Evolutionary conservation across 2,888 invertebrate species (phyloP).

Genomic region (Mantis religiosa): DNA sequence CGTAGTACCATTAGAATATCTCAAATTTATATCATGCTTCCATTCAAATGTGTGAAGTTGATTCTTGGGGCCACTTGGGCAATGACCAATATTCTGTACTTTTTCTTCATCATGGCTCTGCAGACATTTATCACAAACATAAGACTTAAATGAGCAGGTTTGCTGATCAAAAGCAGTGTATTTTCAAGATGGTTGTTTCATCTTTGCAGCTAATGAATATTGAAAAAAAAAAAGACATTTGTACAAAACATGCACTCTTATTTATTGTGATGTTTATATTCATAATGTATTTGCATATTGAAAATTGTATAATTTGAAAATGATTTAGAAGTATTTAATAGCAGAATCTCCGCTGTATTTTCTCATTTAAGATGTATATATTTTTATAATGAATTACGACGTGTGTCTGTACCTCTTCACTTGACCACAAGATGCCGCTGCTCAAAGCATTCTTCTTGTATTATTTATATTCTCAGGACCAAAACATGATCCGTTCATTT

Average conservation of each 20-base stretch:
- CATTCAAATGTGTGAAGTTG: too few relatives aligned
- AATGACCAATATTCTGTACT: too few relatives aligned
- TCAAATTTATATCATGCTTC: too few relatives aligned
- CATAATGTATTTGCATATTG: neutral
- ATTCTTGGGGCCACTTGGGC: too few relatives aligned
- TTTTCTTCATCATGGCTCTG: too few relatives aligned
- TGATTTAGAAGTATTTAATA: neutral
- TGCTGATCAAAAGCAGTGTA: too few relatives aligned
- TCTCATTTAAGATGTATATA: neutral
- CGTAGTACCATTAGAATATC: too few relatives aligned
- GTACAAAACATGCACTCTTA: neutral
- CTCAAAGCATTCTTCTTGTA: conserved; percentile 18
- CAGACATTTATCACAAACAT: too few relatives aligned
- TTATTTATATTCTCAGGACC: conserved; percentile 22
- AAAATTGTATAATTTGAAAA: neutral
- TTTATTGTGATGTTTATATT: neutral
- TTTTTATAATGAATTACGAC: neutral
- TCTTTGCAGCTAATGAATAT: neutral
- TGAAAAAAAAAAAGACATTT: neutral
- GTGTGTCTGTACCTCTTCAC: neutral
- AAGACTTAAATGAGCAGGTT: too few relatives aligned
- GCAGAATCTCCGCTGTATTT: neutral
- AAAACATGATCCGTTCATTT: neutral
- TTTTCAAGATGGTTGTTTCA: neutral
- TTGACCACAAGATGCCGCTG: conserved; percentile 24